Conservation (phyloP, 1,140 invertebrate species). For the Nasonia giraulti region DNA sequence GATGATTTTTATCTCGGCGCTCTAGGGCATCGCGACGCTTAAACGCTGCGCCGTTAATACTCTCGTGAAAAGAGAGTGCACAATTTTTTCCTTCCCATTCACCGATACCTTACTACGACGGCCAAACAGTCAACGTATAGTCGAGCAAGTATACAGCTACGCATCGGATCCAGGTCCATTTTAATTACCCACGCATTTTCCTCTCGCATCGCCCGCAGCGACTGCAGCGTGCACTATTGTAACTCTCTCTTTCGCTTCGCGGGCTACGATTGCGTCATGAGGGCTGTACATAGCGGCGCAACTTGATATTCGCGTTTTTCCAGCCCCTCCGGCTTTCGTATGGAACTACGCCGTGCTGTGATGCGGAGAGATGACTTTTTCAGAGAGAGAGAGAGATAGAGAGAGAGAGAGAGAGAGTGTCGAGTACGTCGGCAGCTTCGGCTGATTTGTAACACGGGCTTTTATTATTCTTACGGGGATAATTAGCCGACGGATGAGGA, state of each 20-base stretch:
- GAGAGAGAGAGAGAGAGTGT: background rate
- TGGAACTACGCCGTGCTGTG: too few relatives aligned
- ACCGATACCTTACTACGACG: too few relatives aligned
- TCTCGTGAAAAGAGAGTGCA: background rate
- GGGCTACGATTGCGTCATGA: background rate
- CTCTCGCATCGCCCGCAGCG: background rate
- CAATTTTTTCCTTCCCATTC: background rate
- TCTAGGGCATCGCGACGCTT: background rate
- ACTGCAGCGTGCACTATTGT: background rate
- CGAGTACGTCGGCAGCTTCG: background rate
- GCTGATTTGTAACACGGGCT: too few relatives aligned
- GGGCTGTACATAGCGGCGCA: background rate
- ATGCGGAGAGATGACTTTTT: background rate
- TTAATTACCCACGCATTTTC: background rate
- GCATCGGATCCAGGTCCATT: background rate
- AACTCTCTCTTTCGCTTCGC: background rate
- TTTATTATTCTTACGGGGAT: too few relatives aligned
- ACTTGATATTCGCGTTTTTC: background rate
- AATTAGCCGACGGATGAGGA: too few relatives aligned
- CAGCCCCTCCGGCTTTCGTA: background rate
- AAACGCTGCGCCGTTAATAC: background rate
- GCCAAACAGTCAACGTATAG: too few relatives aligned
- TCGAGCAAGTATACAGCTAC: too few relatives aligned
- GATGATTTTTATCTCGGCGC: conserved; percentile 37
- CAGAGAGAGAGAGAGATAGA: background rate